These are phyloP conservation scores for Tubulanus polymorphus DNA, from an alignment of 2,888 invertebrate species.

Conservation along the genomic window DNA sequence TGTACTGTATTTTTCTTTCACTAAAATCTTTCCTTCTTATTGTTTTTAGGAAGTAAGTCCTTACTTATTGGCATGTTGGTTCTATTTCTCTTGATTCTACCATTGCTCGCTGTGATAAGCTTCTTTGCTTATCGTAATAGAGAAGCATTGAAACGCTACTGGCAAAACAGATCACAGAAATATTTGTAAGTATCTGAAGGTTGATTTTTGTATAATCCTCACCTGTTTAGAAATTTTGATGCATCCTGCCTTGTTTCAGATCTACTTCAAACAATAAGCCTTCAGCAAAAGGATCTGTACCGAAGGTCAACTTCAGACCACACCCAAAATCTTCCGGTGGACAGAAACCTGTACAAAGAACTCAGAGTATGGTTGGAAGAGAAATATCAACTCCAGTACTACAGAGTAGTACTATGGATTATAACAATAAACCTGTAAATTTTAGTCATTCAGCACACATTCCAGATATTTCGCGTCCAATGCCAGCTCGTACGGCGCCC, in stretches of 20 bases:
- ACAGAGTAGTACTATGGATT: slow-evolving; percentile 41
- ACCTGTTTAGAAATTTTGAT: too few relatives aligned
- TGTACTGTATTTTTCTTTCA: background rate
- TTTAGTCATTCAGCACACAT: too few relatives aligned
- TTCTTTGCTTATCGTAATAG: slow-evolving; percentile 73
- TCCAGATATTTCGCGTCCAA: too few relatives aligned
- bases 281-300: background rate
- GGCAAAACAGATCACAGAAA: slow-evolving; percentile 35
- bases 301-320: too few relatives aligned
- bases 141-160: slow-evolving; percentile 63
- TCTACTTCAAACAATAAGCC: too few relatives aligned
- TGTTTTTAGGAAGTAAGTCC: slow-evolving; percentile 27
- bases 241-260: too few relatives aligned
- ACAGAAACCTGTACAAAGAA: slow-evolving; percentile 8
- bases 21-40: background rate
- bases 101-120: slow-evolving; percentile 65
- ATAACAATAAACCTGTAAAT: too few relatives aligned
- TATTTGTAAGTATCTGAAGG: too few relatives aligned
- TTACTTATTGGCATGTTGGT: slow-evolving; percentile 75
- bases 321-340: slow-evolving; percentile 3
- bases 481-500: too few relatives aligned
- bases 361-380: slow-evolving; percentile 24
- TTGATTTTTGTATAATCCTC: too few relatives aligned
- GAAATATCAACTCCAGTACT: slow-evolving; percentile 40
- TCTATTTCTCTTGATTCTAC: slow-evolving; percentile 81